Evolutionary conservation across 2,888 invertebrate species (phyloP).

Genomic region (Dasysyrphus tricinctus): DNA sequence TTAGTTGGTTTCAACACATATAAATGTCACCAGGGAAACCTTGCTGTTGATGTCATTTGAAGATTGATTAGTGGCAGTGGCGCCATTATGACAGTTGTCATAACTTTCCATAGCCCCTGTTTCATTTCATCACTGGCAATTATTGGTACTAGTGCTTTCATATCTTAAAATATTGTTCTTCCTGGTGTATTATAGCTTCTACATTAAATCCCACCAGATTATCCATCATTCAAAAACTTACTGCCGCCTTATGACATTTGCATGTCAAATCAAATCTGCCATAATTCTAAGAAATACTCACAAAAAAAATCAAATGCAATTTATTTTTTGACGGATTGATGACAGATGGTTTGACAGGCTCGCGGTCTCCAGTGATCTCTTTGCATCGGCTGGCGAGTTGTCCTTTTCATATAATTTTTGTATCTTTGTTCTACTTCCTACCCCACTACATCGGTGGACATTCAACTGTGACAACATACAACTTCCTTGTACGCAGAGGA

Average conservation of each 20-base stretch:
- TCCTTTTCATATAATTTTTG: conserved; percentile 24
- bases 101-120: not conserved
- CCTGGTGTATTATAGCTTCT: conserved; percentile 26
- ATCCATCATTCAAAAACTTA: conserved; percentile 43
- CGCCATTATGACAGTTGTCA: conserved; percentile 41
- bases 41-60: not conserved
- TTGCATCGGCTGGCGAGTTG: conserved; percentile 8
- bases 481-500: conserved; percentile 69
- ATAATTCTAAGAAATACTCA: conserved; percentile 31
- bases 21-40: not conserved
- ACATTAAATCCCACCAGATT: conserved; percentile 27
- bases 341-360: conserved; percentile 68
- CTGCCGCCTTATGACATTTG: conserved; percentile 45
- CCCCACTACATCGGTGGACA: conserved; percentile 31
- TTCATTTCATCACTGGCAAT: conserved; percentile 28
- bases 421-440: conserved; percentile 57
- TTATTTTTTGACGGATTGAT: conserved; percentile 70
- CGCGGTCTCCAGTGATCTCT: conserved; percentile 28
- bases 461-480: conserved; percentile 45
- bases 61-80: not conserved
- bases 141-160: not conserved
- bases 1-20: not conserved
- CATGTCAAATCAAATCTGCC: conserved; percentile 45
- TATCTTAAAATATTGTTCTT: conserved; percentile 30
- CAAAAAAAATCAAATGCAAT: conserved; percentile 40